A percentile compares a stretch with the other conserved stretches of the same genome.
Evolutionary conservation across 1,140 invertebrate genomes (phyloP).

Genomic region (Reticulitermes speratus): DNA sequence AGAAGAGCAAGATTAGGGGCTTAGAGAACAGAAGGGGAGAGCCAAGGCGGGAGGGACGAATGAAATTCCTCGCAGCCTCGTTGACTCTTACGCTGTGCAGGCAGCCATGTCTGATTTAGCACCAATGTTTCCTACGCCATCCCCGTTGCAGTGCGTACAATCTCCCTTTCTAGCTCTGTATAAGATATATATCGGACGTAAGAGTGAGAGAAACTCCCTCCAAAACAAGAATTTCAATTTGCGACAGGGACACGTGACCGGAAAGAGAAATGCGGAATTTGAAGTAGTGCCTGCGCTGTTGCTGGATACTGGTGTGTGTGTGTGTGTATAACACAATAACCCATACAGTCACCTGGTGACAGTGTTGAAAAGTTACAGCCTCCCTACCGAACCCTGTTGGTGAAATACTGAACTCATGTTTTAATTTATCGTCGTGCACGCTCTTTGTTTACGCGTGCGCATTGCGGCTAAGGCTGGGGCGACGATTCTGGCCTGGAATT

Average conservation of each 20-base stretch:
- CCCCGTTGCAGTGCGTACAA: too few species aligned
- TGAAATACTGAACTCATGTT: background rate
- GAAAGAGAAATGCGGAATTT: background rate
- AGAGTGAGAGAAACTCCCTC: background rate
- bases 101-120: conserved; percentile 17
- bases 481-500: background rate
- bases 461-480: background rate
- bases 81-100: conserved; percentile 4
- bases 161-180: too few species aligned
- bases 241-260: background rate
- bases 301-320: background rate
- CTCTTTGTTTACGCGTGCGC: background rate
- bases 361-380: conserved; percentile 1
- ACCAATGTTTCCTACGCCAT: background rate
- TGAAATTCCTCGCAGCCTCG: background rate
- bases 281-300: background rate
- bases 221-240: conserved; percentile 14
- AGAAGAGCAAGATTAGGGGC: background rate
- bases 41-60: background rate
- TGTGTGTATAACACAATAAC: background rate
- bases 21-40: too few species aligned
- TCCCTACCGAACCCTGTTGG: background rate
- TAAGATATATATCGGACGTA: background rate
- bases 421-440: background rate
- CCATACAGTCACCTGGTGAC: conserved; percentile 1